A percentile compares a stretch with the other conserved stretches of the same genome.
phyloP scores from a whole-genome alignment of 2,888 invertebrate genomes.

The Rosalia funebris region DNA sequence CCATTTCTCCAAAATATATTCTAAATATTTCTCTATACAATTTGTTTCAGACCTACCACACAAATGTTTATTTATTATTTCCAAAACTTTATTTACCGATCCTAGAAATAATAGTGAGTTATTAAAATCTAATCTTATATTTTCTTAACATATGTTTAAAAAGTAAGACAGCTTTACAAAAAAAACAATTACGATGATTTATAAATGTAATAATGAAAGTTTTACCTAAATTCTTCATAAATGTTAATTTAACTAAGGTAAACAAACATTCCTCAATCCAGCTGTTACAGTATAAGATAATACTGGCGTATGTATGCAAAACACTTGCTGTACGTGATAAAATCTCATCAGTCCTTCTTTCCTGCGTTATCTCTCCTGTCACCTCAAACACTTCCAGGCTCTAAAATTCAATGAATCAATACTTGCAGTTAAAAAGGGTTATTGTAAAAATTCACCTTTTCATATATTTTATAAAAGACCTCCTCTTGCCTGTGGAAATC shows the following conservation, averaged over 20 bases:
- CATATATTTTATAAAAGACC: conserved; percentile 57
- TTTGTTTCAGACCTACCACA: conserved; percentile 51
- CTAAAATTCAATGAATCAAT: conserved; percentile 43
- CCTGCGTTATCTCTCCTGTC: conserved; percentile 61
- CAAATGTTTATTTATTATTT: conserved; percentile 48
- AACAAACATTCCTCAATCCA: conserved; percentile 68
- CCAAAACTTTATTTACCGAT: conserved; percentile 48
- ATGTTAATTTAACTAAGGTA: conserved; percentile 67
- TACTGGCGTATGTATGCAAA: conserved; percentile 67
- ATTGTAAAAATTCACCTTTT: conserved; percentile 44
- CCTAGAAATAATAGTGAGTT: conserved; percentile 41
- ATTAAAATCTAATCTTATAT: no score
- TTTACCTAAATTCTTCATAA: conserved; percentile 61
- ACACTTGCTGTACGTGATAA: conserved; percentile 69
- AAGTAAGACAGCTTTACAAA: background rate
- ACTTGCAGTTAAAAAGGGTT: conserved; percentile 2
- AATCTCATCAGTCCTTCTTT: conserved; percentile 69
- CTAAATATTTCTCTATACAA: conserved; percentile 65
- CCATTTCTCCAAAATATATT: conserved; percentile 65
- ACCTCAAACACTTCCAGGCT: conserved; percentile 57
- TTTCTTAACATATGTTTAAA: conserved; percentile 14
- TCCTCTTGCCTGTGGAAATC: conserved; percentile 50
- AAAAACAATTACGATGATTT: no score
- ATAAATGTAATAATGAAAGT: no score
- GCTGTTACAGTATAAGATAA: conserved; percentile 67